Conservation (phyloP, 2,113 vertebrate genomes). For the Catharus fuscescens region DNA sequence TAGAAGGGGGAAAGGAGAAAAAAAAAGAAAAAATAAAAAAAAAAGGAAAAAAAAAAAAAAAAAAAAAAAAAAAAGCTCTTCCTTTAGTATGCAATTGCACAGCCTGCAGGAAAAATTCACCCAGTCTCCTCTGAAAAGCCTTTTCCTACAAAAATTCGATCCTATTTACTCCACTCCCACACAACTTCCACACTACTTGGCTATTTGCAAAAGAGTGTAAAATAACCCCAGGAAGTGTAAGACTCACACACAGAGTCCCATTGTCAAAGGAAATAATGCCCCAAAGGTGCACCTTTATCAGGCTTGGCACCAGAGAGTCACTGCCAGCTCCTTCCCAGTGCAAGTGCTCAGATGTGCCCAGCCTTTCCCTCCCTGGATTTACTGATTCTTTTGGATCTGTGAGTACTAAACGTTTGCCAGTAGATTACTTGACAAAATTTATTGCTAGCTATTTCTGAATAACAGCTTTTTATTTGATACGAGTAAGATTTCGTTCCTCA, state of each 20-base stretch:
- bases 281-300: slow-evolving; percentile 13
- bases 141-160: slow-evolving; percentile 62
- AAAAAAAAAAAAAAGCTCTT: slow-evolving; percentile 20
- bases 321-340: neutral
- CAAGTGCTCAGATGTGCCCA: neutral
- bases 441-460: neutral
- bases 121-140: slow-evolving; percentile 26
- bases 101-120: neutral
- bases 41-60: neutral
- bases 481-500: neutral
- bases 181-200: slow-evolving; percentile 17
- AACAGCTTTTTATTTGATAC: neutral
- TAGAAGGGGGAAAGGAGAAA: slow-evolving; percentile 4
- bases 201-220: slow-evolving; percentile 32
- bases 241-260: neutral
- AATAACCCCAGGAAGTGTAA: slow-evolving; percentile 38
- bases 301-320: neutral
- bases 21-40: too few relatives aligned
- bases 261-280: slow-evolving; percentile 36
- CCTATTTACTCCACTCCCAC: slow-evolving; percentile 53
- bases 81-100: slow-evolving; percentile 65
- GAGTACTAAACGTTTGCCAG: slow-evolving; percentile 53
- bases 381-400: slow-evolving; percentile 45
- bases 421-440: slow-evolving; percentile 5
- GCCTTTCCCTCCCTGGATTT: slow-evolving; percentile 27